Evolutionary conservation across 2,888 invertebrate species (phyloP).

Genomic region (Halocaridina rubra): DNA sequence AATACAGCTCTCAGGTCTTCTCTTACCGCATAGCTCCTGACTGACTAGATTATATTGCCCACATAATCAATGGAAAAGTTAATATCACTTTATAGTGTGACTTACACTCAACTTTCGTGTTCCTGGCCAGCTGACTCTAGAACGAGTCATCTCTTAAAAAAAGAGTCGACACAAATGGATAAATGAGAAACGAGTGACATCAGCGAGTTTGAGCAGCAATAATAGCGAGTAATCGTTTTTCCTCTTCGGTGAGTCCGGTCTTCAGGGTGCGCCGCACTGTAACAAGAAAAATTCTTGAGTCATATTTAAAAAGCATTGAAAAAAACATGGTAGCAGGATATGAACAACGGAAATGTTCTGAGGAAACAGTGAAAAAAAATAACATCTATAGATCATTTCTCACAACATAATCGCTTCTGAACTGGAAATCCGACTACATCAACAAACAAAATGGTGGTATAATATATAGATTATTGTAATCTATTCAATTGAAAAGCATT

Average conservation of each 20-base stretch:
- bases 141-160: neutral
- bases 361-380: too few species aligned
- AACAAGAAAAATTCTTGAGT: too few species aligned
- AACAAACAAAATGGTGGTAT: too few species aligned
- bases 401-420: too few species aligned
- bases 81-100: neutral
- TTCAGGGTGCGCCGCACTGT: slow-evolving; percentile 84
- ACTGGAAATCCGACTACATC: too few species aligned
- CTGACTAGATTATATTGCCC: slow-evolving; percentile 22
- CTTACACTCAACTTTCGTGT: neutral
- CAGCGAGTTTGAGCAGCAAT: slow-evolving; percentile 65
- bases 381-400: too few species aligned
- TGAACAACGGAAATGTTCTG: too few species aligned
- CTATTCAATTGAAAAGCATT: too few species aligned
- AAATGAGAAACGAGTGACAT: slow-evolving; percentile 3
- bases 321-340: too few species aligned
- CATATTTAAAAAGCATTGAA: too few species aligned
- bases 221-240: slow-evolving; percentile 81
- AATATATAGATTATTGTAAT: too few species aligned
- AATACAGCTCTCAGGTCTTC: neutral
- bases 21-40: neutral
- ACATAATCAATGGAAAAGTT: slow-evolving; percentile 5
- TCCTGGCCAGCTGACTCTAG: slow-evolving; percentile 1
- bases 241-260: slow-evolving; percentile 84
- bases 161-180: neutral